Base-by-base conservation (phyloP, 2,888 invertebrate genomes). In the Agrochola circellaris region DNA sequence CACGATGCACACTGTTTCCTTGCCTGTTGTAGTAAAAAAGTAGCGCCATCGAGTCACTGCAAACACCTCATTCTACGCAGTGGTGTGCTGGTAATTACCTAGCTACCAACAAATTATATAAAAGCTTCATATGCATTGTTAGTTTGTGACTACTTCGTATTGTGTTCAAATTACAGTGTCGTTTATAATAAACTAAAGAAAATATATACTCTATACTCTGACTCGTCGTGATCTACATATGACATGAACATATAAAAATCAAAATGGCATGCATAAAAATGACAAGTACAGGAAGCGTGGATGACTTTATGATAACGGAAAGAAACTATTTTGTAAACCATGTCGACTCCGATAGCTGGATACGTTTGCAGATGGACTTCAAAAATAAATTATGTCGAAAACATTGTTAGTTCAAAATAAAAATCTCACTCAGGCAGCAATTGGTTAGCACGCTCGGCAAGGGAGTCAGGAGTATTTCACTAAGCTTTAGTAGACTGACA, bases 351-450 rank as follows among this genome's bases (percentile, higher is more conserved):
- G 79, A 80, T 71, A 83, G 82, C 88, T 87, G 87, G 75, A 88
- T 83, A 76, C 66, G 85, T 91, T 91, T 89, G 90, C 89, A 89
- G 93, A 93, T 95, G 96, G 96, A 96, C 96, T 96, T 96, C 96
- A 96, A 96, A 96, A 96, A 96, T 96, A 96, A 96, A 96, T 95
- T 90, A 93, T 93, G 92, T 93, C 82, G 88, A 82, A 83, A 91
- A 89, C 88, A 89, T 88, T 91, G 95, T 96, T 96, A 96, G 96
- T 96, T 89, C 88, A 90, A 89, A 89, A 88, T 94, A 93, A 84
- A 87, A 85, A 95, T 94, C 96, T 96, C 97, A 97, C 97, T 97
- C 97, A 97, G 97, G 97, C 97, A 97, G 96, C 96, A 95, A 92
- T 95, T 93, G 96, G 96, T 96, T 96, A 96, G 96, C 96, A 95